Evolutionary conservation across 2,888 invertebrate species (phyloP), one percentile per base, ranked within the genome.

Genomic region (Drosophila pseudotalamancana): DNA sequence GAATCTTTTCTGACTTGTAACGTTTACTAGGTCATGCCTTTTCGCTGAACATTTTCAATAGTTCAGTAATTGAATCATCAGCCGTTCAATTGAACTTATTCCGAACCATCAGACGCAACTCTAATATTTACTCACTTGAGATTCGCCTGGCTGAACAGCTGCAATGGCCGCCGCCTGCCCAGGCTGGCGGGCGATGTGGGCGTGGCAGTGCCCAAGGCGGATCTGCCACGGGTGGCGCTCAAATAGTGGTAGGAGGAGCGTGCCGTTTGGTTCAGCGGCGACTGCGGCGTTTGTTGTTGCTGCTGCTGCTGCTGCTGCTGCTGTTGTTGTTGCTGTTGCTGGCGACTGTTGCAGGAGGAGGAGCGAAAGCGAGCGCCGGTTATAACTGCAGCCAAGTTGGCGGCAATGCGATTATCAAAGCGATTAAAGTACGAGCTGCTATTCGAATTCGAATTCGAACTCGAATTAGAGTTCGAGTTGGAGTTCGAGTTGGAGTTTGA

Each of bases 141-240:
- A 76, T 91, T 90, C 43, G 89, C 80, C 62, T 89, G 89, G 27
- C 77, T 81, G 71, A 91, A 90, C 34, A 90, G 83, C 71, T 90
- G 88, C 68, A 89, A 67, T 5, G 90, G 90, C 23, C 90, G 80
- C n/a, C 89, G 85, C 3, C 85, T 77, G 42, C 77, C 83, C 18
- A 83, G 60, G 34, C 49, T 77, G 16, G 63, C 68, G 3, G 83
- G 83, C 29, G 79, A 72, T 29, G 72, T n/a, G n/a, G 85, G 86
- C 27, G 75, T 71, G 51, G 66, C 74, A 19, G 56, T 65, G 23
- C 46, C 35, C 14, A 50, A 8, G 14, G 71, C 29, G 18, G 32
- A 34, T 12, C 72, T 46, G 66, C 57, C 65, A 5, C 56, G 43
- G 1, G 51, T 25, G 46, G 68, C 32, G 35, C 45, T 60, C 32